A percentile compares a stretch with the other conserved stretches of the same genome.
Evolutionary conservation across 2,113 vertebrate species (phyloP).

Genomic region (Holacanthus passer): DNA sequence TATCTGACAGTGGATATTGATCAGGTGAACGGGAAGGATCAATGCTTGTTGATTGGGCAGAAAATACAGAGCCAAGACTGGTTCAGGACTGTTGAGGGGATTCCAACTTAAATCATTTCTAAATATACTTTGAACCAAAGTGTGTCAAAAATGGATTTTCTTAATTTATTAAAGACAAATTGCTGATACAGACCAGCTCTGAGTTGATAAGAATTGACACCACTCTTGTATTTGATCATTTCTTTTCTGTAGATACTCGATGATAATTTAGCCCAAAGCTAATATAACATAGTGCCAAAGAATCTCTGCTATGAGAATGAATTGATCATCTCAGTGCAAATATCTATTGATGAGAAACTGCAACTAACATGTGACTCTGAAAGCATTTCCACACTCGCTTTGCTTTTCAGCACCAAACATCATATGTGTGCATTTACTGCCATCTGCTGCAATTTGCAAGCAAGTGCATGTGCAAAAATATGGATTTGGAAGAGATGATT

Average conservation of each 20-base stretch:
- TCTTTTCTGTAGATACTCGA: not conserved
- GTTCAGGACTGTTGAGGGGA: not conserved
- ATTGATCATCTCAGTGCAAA: conserved; percentile 10
- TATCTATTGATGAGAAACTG: conserved; percentile 8
- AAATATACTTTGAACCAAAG: not conserved
- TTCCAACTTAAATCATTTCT: not conserved
- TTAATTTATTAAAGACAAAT: not conserved
- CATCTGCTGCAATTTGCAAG: conserved; percentile 44
- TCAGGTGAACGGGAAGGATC: conserved; percentile 52
- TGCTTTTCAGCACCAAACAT: not conserved
- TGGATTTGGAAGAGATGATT: not conserved
- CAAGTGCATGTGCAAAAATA: conserved; percentile 15
- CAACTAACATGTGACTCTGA: not conserved
- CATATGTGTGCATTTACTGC: conserved; percentile 34
- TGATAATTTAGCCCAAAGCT: not conserved
- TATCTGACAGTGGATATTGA: conserved; percentile 74
- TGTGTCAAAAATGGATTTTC: not conserved
- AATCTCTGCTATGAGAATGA: not conserved
- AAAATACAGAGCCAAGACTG: conserved; percentile 15
- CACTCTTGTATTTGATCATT: not conserved
- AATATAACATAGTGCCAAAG: not conserved
- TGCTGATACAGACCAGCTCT: not conserved
- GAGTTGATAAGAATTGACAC: not conserved
- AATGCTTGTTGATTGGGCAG: conserved; percentile 65
- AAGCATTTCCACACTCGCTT: not conserved